Conservation (phyloP, 1,140 invertebrate species). For the Melitaea cinxia region DNA sequence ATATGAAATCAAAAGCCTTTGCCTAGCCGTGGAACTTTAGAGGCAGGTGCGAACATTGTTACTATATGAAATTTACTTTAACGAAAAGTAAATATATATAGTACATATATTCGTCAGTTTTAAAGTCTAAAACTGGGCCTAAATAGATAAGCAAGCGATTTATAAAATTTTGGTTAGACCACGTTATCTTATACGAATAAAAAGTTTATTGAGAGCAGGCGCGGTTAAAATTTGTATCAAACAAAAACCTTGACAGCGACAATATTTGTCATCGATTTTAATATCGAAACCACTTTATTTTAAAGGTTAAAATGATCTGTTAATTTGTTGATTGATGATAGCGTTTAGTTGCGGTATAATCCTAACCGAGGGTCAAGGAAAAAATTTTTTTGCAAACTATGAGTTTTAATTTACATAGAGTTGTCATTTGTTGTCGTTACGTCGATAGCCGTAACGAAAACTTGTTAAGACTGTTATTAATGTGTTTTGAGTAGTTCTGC, state of each 20-base stretch:
- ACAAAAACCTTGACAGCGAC: background rate
- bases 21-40: too few species aligned
- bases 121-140: too few species aligned
- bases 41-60: too few species aligned
- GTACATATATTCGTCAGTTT: too few species aligned
- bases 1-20: too few species aligned
- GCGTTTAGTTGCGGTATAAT: slow-evolving; percentile 27
- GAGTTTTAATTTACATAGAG: slow-evolving; percentile 32
- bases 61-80: too few species aligned
- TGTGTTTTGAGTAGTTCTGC: slow-evolving; percentile 16
- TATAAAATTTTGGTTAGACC: too few species aligned
- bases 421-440: slow-evolving; percentile 31
- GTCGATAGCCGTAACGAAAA: slow-evolving; percentile 9
- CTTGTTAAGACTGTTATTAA: slow-evolving; percentile 12
- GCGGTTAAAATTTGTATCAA: background rate
- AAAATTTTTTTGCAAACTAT: slow-evolving; percentile 19
- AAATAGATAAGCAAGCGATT: too few species aligned
- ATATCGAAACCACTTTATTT: slow-evolving; percentile 8
- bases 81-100: too few species aligned
- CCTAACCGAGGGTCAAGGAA: slow-evolving; percentile 23
- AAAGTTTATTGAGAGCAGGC: too few species aligned
- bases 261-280: background rate
- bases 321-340: slow-evolving; percentile 21
- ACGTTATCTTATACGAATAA: too few species aligned
- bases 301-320: background rate